Evolutionary conservation across 2,888 invertebrate genomes (phyloP), one percentile per base, ranked within the genome.

Genomic region (Apeira syringaria): DNA sequence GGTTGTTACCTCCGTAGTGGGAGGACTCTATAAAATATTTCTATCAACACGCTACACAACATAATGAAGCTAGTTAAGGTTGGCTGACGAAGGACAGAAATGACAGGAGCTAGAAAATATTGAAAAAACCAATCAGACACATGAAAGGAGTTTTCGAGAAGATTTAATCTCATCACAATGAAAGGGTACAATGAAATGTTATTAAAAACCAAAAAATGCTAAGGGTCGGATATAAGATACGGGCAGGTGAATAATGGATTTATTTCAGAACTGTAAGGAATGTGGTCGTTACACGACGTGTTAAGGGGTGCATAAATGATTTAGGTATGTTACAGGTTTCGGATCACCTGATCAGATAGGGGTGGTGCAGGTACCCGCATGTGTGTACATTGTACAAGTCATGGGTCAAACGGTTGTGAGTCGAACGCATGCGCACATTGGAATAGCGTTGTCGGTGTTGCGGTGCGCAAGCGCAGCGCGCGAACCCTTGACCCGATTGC

Each of bases 401-500:
- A 56, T 11, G 45, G 63, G 62, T 59, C 47, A 42, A 37, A 15
- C 4, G 15, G 15, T 7, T 2, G 20, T 7, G 20, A 39, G 44
- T 8, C 36, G 44, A 50, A 59, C 53, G 55, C 36, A 42, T 15
- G 4, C 47, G 50, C 42, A 41, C 5, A 11, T 26, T 25, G 37
- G 5, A 32, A 29, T 11, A 51, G 46, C 55, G 42, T 50, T 54
- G 56, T 63, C 39, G 15, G 33, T 33, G 31, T 45, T 56, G 48
- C 62, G 61, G 64, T 64, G 70, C 65, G 65, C 44, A 33, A 38
- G 38, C 64, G 56, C 64, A 62, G 62, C 65, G 32, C 65, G 70
- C 74, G 70, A 68, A 82, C 85, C 87, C 88, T 86, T 88, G 87
- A 87, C 88, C 86, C 77, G 82, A 79, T 81, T 88, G 82, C 72